A percentile compares a stretch with the other conserved stretches of the same genome.
These are phyloP conservation scores for Chlorops oryzae DNA, from an alignment of 1,140 invertebrate genomes.

Conservation along the genomic window DNA sequence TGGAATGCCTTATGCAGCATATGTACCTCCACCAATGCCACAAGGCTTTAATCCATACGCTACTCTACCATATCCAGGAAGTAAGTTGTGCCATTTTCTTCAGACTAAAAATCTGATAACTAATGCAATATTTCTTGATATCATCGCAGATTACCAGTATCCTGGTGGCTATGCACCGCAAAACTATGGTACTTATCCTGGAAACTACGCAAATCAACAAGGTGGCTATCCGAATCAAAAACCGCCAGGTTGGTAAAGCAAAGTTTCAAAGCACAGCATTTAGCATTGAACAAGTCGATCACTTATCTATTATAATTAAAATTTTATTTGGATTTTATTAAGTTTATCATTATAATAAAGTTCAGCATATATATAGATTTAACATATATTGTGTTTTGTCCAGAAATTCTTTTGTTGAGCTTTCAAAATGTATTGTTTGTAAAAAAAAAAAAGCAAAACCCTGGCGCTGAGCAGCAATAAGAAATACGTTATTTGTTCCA, in stretches of 20 bases:
- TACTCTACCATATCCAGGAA: conserved; percentile 66
- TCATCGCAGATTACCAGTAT: conserved; percentile 48
- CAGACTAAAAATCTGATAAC: background rate
- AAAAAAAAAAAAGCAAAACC: too few relatives aligned
- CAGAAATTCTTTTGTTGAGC: too few relatives aligned
- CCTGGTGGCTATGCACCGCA: conserved; percentile 38
- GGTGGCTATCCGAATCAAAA: conserved; percentile 47
- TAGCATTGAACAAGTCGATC: too few relatives aligned
- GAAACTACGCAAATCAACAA: conserved; percentile 48
- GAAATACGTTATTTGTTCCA: too few relatives aligned
- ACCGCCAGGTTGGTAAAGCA: conserved; percentile 45
- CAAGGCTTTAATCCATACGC: conserved; percentile 80
- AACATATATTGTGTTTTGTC: too few relatives aligned
- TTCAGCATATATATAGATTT: too few relatives aligned
- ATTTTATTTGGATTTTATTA: too few relatives aligned
- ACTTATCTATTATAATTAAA: too few relatives aligned
- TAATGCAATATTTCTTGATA: background rate
- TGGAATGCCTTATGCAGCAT: conserved; percentile 63
- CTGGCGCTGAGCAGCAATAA: too few relatives aligned
- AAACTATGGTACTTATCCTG: conserved; percentile 46
- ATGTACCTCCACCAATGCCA: conserved; percentile 69
- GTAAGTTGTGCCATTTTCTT: conserved; percentile 40
- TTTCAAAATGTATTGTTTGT: too few relatives aligned
- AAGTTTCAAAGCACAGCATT: too few relatives aligned
- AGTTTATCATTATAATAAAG: too few relatives aligned